A percentile compares a stretch with the other conserved stretches of the same genome.
Conservation (phyloP, 2,797 vertebrate genomes). For the Anguilla pacifica region DNA sequence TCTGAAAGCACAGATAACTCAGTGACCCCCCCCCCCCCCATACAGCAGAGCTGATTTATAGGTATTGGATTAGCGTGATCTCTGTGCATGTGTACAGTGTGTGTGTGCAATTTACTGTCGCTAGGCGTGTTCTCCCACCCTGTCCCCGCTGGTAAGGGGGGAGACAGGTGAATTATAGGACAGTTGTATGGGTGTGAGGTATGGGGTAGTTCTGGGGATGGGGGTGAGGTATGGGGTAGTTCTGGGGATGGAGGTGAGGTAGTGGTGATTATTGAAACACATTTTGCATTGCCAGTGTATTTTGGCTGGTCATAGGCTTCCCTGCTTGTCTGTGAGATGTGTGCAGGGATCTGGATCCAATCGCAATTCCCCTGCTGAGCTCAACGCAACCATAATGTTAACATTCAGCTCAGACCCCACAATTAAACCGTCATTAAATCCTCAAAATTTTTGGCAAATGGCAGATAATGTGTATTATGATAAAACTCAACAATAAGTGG, state of each 20-base stretch:
- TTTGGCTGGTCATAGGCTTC: not conserved
- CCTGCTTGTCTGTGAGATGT: no score
- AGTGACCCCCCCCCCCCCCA: conserved; percentile 24
- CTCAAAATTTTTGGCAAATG: no score
- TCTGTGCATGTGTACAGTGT: not conserved
- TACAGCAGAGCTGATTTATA: conserved; percentile 43
- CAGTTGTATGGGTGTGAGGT: no score
- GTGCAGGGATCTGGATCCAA: not conserved
- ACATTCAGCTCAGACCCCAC: not conserved
- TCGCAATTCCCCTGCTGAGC: not conserved
- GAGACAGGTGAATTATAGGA: no score
- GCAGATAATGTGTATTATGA: no score
- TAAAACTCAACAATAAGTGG: no score
- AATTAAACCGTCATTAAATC: not conserved
- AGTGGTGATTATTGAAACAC: not conserved
- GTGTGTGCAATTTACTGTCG: conserved; percentile 35
- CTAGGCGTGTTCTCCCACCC: not conserved
- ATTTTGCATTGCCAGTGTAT: not conserved
- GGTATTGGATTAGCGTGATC: conserved; percentile 24
- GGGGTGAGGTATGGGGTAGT: not conserved
- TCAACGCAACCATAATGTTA: not conserved
- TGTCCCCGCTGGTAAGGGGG: not conserved
- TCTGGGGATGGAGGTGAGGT: not conserved
- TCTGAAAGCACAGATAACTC: not conserved
- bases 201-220: not conserved